These are phyloP conservation scores for Candoia aspera DNA, from an alignment of 2,113 vertebrate species.

Conservation along the genomic window DNA sequence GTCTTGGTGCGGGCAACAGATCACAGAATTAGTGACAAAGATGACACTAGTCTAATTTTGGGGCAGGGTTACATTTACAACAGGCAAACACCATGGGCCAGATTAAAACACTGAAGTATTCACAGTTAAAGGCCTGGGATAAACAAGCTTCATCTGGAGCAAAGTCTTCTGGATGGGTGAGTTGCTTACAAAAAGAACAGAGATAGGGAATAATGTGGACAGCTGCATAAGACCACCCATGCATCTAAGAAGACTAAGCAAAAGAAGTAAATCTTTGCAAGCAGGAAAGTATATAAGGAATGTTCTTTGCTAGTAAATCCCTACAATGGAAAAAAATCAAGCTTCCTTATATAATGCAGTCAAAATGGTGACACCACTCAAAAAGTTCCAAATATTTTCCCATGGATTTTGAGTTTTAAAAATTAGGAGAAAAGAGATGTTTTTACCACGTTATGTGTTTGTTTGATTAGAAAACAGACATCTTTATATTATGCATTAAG, in stretches of 20 bases:
- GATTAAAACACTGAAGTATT: constrained; percentile 37
- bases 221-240: background rate
- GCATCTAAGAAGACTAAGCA: background rate
- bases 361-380: background rate
- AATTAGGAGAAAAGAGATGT: background rate
- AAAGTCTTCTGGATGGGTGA: background rate
- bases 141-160: background rate
- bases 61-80: constrained; percentile 46
- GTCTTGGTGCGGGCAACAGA: constrained; percentile 40
- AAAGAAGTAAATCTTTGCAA: background rate
- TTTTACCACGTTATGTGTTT: background rate
- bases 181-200: background rate
- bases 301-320: background rate
- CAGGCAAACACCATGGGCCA: constrained; percentile 3
- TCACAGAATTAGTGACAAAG: constrained; percentile 54
- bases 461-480: background rate
- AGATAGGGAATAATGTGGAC: background rate
- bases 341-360: background rate
- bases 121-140: constrained; percentile 39
- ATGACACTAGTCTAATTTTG: constrained; percentile 35
- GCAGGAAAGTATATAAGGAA: background rate
- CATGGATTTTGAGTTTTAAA: background rate
- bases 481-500: too few relatives aligned
- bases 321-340: background rate
- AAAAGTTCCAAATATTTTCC: background rate